phyloP scores from a whole-genome alignment of 2,797 vertebrate genomes.

The Buphagus erythrorhynchus region DNA sequence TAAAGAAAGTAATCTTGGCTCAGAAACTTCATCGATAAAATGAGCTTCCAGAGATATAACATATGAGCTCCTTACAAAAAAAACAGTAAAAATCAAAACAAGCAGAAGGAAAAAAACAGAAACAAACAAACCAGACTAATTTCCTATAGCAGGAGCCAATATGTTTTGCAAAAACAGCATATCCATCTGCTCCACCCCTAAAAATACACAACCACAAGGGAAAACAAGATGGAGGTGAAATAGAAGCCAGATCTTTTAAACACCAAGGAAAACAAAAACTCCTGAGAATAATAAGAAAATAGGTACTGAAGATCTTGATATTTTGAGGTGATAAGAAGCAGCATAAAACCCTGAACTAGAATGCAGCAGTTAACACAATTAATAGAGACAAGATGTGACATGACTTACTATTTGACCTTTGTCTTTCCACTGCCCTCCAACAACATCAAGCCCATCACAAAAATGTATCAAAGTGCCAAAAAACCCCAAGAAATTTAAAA shows the following conservation, averaged over 20 bases:
- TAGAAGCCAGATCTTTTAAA: not conserved
- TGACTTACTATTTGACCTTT: not conserved
- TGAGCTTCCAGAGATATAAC: not conserved
- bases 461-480: not conserved
- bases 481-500: not conserved
- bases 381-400: not conserved
- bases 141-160: not conserved
- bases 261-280: not conserved
- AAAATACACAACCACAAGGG: not conserved
- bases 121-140: not conserved
- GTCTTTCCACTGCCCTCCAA: not conserved
- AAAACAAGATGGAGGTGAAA: not conserved
- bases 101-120: rapidly evolving
- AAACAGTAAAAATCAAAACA: not conserved
- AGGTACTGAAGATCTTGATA: not conserved
- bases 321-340: not conserved
- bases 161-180: not conserved
- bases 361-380: not conserved
- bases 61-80: not conserved
- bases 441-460: rapidly evolving
- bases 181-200: not conserved
- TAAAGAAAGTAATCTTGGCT: not conserved
- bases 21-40: not conserved
- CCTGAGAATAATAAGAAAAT: not conserved
- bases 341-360: not conserved